A percentile compares a stretch with the other conserved stretches of the same genome.
These are phyloP conservation scores for Perca fluviatilis DNA, from an alignment of 2,113 vertebrate genomes.

Conservation along the genomic window DNA sequence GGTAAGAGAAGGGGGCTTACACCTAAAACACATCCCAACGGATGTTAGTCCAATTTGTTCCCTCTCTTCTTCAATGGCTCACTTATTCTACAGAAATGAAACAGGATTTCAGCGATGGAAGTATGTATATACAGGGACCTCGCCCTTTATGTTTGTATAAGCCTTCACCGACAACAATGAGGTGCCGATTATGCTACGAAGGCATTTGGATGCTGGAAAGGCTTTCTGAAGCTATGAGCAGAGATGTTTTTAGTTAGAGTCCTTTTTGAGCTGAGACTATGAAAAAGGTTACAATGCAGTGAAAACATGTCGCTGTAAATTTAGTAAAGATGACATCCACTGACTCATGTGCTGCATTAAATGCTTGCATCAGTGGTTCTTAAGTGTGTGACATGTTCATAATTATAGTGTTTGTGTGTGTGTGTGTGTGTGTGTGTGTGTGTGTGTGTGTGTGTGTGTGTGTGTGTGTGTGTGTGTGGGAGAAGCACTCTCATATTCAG, in stretches of 20 bases:
- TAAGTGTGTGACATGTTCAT: not conserved
- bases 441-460: not conserved
- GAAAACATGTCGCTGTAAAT: not conserved
- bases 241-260: not conserved
- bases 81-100: slow-evolving; percentile 32
- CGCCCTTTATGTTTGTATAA: not conserved
- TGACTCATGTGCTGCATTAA: not conserved
- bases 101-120: slow-evolving; percentile 6
- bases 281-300: not conserved
- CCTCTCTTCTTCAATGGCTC: slow-evolving; percentile 20
- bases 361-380: slow-evolving; percentile 11
- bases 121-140: not conserved
- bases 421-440: not conserved
- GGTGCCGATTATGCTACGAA: not conserved
- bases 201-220: not conserved
- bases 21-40: not conserved
- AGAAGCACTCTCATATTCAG: too few species aligned
- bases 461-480: too few species aligned
- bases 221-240: not conserved
- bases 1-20: not conserved
- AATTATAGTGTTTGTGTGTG: not conserved
- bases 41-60: slow-evolving; percentile 32
- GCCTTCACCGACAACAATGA: not conserved
- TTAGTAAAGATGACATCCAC: not conserved
- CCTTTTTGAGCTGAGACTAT: not conserved